These are phyloP conservation scores for Periophthalmus modestus DNA, from an alignment of 2,113 vertebrate genomes.

Conservation along the genomic window DNA sequence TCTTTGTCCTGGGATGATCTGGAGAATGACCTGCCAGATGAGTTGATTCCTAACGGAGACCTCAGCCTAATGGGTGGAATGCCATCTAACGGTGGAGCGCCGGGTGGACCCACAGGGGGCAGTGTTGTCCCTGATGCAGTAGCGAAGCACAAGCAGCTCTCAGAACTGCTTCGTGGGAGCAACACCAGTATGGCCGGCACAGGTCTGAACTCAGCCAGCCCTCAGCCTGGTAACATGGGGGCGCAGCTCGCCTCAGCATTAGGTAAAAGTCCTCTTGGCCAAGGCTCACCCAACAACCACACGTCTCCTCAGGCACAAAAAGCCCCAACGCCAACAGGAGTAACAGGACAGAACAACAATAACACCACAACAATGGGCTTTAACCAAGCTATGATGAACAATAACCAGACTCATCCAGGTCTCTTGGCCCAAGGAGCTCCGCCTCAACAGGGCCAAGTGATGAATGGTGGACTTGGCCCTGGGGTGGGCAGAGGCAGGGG, in stretches of 20 bases:
- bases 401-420: slow-evolving; percentile 83
- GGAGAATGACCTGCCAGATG: slow-evolving; percentile 98
- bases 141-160: slow-evolving; percentile 98
- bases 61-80: slow-evolving; percentile 83
- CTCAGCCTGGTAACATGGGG: slow-evolving; percentile 82
- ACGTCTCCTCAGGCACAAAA: slow-evolving; percentile 94
- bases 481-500: slow-evolving; percentile 89
- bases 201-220: slow-evolving; percentile 84
- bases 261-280: slow-evolving; percentile 88
- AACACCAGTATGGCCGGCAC: slow-evolving; percentile 79
- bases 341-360: slow-evolving; percentile 77
- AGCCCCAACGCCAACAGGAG: slow-evolving; percentile 81
- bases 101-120: slow-evolving; percentile 29
- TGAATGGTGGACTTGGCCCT: slow-evolving; percentile 92
- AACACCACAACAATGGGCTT: slow-evolving; percentile 79
- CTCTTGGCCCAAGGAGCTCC: slow-evolving; percentile 86
- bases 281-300: slow-evolving; percentile 85
- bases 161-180: slow-evolving; percentile 90
- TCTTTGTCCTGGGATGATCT: slow-evolving; percentile 91
- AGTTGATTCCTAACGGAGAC: slow-evolving; percentile 95
- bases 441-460: slow-evolving; percentile 87
- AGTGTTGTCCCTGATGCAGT: slow-evolving; percentile 89
- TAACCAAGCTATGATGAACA: slow-evolving; percentile 90
- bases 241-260: slow-evolving; percentile 69
- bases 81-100: slow-evolving; percentile 71